Base-by-base conservation (phyloP, 2,888 invertebrate genomes). In the Drosophila trichaetosa region DNA sequence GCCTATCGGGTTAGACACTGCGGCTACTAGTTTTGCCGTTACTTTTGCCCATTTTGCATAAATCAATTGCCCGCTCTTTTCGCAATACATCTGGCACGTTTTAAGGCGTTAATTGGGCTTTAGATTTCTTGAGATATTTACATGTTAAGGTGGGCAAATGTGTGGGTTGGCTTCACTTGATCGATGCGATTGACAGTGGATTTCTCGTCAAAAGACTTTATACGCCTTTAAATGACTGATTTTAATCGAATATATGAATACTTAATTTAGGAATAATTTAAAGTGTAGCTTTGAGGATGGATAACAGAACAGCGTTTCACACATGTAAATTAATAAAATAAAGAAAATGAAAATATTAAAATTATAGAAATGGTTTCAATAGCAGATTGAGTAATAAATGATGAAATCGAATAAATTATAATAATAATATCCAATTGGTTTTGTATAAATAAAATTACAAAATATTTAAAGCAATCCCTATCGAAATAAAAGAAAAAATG, bases 31-130 rank as follows among this genome's bases (percentile, higher is more conserved):
- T 54, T 53, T 51, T 46, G 64, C 69, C 64, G 73, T 73, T 76
- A 76, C 46, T 73, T 65, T 29, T 8, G 40, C 52, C 48, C 48
- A 56, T 27, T 73, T 65, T 73, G 57, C 67, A 69, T 84, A 80
- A 84, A 82, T 84, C 79, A 84, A 73, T 71, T 74, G 72, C 58
- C 42, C 13, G 61, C 40, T 29, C 7, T 80, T 80, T 82, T 72
- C 78, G 83, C 81, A 80, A 76, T 64, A 76, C 67, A 71, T 42
- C 69, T 84, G 76, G 76, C 82, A 79, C 87, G 86, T 79, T 86
- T 77, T 67, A 70, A 74, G 69, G 83, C 79, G 87, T 75, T 83
- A 83, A 86, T 86, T 81, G 79, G 62, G 67, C 52, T 62, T 74
- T 56, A 56, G 62, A 52, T 65, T 57, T 62, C 42, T 24, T 57